Base-by-base conservation (phyloP, 2,113 vertebrate species). In the Salvelinus alpinus region DNA sequence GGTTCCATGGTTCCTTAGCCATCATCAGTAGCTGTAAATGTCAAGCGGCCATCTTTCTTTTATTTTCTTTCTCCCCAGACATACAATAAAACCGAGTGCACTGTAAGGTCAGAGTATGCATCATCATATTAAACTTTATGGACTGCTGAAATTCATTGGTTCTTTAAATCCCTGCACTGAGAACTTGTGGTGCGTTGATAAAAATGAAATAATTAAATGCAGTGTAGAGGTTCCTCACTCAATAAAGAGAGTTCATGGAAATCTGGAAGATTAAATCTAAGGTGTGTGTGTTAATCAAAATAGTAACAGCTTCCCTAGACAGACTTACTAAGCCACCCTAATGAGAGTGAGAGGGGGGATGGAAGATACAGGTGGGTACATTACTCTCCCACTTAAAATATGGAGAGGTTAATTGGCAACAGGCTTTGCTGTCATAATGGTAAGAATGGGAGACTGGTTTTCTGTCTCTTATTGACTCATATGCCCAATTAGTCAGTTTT, bases 401-500 rank as follows among this genome's bases (percentile, higher is more conserved):
- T 68, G 31, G 18, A 54, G 7, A 34, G 16, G 29, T 67, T 8
- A 68, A 70, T 16, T 47, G 7, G 54, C 77, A 78, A 18, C 71
- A 73, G 76, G 80, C 82, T 74, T 74, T 59, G 18, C 44, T 74
- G 65, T 71, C 22, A 75, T 54, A 82, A 78, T 25, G 65, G 34
- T 78, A 27, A 16, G 34, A 74, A 72, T 71, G 38, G 66, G 71
- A 77, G 74, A 73, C 64, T 18, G 72, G 62, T 47, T 75, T 79
- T 67, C 75, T 68, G 44, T 71, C 57, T 74, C 71, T 80, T 62
- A 86, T 73, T 82, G 86, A 80, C 73, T 75, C 79, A 74, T 78
- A 74, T 78, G 59, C 27, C 59, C 74, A 84, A 89, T 87, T 87
- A 87, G 75, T 80, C 59, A 48, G 66, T 60, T 71, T 34, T 78